Base-by-base conservation (phyloP, 2,888 invertebrate species). In the Drosophila recens region DNA sequence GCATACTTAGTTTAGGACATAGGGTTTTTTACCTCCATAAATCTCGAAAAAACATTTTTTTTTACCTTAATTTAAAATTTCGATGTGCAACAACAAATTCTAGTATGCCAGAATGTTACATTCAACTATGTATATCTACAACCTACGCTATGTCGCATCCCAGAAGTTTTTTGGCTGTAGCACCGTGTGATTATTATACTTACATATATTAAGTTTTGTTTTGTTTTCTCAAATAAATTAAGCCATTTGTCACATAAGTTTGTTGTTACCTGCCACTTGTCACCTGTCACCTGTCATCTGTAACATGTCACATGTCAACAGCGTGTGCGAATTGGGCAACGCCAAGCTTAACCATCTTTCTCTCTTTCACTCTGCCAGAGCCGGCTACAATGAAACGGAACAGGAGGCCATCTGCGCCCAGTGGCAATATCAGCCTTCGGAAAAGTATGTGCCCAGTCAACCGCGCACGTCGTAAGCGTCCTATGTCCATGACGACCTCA, bases 341-440 rank as follows among this genome's bases (percentile, higher is more conserved):
- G 6, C 23, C 45, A 23, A 23, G 45, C 27, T n/a, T 30, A 15
- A 36, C 56, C 17, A 4, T 33, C 2, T 20, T 13, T 30, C 23
- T 45, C 23, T 40, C 9, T 34, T 17, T 34, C 11, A 33, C 23
- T 45, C 13, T 10, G 15, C 1, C 92, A 95, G 95, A 84, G 94
- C 94, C 87, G 95, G 95, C 49, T 95, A 94, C 79, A 93, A 94
- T 67, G 93, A 94, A 87, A 94, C 94, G 34, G 94, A 94, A 78
- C 93, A 94, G 51, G 94, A 94, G 82, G 93, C 93, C 64, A 90
- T 95, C 52, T 95, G 95, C 82, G 93, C 94, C 4, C 94, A 94
- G 80, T 95, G 94, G 93, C 94, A 94, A 78, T 95, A 94, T 87
- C 93, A 94, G 75, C 95, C 95, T 0, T 95, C 95, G 40, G 95